Evolutionary conservation across 2,797 vertebrate species (phyloP), one percentile per base, ranked within the genome.

Genomic region (Parotocinclus haroldoi): DNA sequence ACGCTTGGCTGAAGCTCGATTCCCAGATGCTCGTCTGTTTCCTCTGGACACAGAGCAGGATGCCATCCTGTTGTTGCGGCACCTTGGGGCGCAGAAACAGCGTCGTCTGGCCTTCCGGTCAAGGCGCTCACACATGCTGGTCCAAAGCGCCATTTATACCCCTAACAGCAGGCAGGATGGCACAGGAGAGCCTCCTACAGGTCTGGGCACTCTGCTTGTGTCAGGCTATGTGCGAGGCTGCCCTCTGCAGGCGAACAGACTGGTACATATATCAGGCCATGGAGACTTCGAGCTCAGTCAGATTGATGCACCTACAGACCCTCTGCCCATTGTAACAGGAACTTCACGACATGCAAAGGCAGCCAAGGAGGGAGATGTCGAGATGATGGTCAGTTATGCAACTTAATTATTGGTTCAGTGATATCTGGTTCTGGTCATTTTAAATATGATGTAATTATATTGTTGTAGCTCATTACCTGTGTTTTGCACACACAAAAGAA

Each of bases 271-370:
- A 1, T 86, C 87, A 70, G 97, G 96, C 39, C 90, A 96, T 0
- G 96, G 97, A 49, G 96, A 99, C 84, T 99, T 98, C 83, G 95
- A 96, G 85, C 87, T 99, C 75, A 89, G 87, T 74, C 96, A 96
- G 78, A 89, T 99, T 11, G 95, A 98, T 70, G 93, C 92, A 0
- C 89, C 94, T 0, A 37, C 78, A 0, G 96, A 99, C 57, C 96
- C 93, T 0, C 89, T 96, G 27, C 89, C 91, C 9, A 75, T 96
- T 57, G 89, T 88, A 67, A 55, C 85, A 12, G 60, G 83, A 44
- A 74, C 87, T 58, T 19, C 78, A 4, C 88, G 81, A 54, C 58
- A 78, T 50, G 82, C 69, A 14, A 95, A 86, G 75, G 54, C 76
- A 8, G 87, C 81, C 50, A 93, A 82, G 74, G 89, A 72, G 51